phyloP scores from a whole-genome alignment of 2,888 invertebrate species.

The Silvanus unidentatus region DNA sequence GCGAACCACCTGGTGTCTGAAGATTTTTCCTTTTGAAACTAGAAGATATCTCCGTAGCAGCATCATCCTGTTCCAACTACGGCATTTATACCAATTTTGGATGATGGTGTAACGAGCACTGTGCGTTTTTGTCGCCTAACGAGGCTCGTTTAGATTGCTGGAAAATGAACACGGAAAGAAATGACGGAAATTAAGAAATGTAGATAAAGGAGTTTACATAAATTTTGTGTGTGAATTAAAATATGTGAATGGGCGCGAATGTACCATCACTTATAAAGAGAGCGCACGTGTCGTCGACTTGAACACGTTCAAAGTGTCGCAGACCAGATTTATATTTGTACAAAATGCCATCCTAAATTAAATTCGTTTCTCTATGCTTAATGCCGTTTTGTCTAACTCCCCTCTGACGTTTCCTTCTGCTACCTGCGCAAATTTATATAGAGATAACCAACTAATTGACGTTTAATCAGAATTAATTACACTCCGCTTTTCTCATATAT shows the following conservation, averaged over 20 bases:
- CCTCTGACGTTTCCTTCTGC: too few species aligned
- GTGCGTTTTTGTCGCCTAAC: too few species aligned
- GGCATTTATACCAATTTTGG: too few species aligned
- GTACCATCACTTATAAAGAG: constrained; percentile 20
- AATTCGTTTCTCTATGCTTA: constrained; percentile 9
- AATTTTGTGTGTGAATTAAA: constrained; percentile 24
- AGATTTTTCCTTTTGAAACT: too few species aligned
- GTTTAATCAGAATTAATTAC: constrained; percentile 12
- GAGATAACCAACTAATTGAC: constrained; percentile 6
- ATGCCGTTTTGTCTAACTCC: too few species aligned
- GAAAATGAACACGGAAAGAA: constrained; percentile 27
- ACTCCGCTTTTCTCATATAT: not conserved
- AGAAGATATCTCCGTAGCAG: too few species aligned
- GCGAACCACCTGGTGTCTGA: too few species aligned
- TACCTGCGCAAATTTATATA: too few species aligned
- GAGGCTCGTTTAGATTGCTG: not conserved
- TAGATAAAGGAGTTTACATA: constrained; percentile 25
- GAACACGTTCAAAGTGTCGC: constrained; percentile 22
- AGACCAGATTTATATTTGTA: constrained; percentile 17
- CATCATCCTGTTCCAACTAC: too few species aligned
- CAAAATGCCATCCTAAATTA: constrained; percentile 14
- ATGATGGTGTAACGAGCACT: too few species aligned
- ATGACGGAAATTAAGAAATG: constrained; percentile 28
- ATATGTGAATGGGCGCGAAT: constrained; percentile 24
- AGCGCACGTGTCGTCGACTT: constrained; percentile 26